Percentiles rank a stretch among this genome's conserved stretches.
phyloP scores from a whole-genome alignment of 1,140 invertebrate genomes.

The Centruroides vittatus region DNA sequence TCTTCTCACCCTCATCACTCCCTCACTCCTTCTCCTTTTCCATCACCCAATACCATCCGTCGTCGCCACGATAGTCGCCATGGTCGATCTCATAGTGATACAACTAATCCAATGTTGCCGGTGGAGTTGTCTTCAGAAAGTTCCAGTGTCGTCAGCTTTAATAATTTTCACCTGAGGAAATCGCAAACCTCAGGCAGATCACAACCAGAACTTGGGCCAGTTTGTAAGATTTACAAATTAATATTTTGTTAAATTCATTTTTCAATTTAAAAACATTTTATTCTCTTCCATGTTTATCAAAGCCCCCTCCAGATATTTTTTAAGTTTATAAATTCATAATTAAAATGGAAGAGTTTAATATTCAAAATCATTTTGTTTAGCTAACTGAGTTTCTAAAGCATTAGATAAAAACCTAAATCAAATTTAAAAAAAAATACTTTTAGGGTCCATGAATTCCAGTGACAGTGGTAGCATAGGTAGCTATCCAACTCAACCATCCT shows the following conservation, averaged over 20 bases:
- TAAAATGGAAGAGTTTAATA: slow-evolving; percentile 16
- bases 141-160: slow-evolving; percentile 82
- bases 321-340: neutral
- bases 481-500: slow-evolving; percentile 2
- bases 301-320: neutral
- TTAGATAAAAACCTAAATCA: too few relatives aligned
- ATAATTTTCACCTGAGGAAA: slow-evolving; percentile 72
- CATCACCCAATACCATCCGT: slow-evolving; percentile 25
- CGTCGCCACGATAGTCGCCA: slow-evolving; percentile 30
- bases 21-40: slow-evolving; percentile 33
- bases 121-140: slow-evolving; percentile 89
- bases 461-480: slow-evolving; percentile 24
- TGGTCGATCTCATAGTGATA: slow-evolving; percentile 74
- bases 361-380: slow-evolving; percentile 17
- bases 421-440: too few relatives aligned
- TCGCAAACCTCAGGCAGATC: slow-evolving; percentile 57
- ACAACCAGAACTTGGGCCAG: neutral
- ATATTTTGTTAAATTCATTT: too few relatives aligned
- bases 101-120: slow-evolving; percentile 47
- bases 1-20: slow-evolving; percentile 44
- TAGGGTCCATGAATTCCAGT: slow-evolving; percentile 64
- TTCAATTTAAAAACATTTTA: too few relatives aligned
- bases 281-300: too few relatives aligned
- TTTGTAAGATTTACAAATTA: neutral
- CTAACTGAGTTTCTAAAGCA: too few relatives aligned